Conservation (phyloP, 1,140 invertebrate genomes). For the Nasonia giraulti region DNA sequence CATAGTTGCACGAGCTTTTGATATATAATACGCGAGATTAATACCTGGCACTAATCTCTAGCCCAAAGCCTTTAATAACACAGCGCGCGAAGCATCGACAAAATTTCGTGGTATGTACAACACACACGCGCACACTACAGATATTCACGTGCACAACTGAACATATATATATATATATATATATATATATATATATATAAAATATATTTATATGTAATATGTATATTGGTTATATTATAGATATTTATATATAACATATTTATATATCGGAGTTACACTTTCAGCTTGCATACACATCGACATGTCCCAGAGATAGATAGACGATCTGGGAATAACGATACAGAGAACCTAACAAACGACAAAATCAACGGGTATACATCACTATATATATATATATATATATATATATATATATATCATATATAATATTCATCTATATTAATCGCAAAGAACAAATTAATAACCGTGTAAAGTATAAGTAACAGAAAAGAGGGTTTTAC, state of each 20-base stretch:
- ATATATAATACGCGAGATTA: constrained; percentile 53
- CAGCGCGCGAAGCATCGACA: constrained; percentile 59
- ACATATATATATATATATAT: constrained; percentile 28
- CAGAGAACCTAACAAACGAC: background rate
- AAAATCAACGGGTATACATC: background rate
- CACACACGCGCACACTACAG: constrained; percentile 54
- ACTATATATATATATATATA: constrained; percentile 1
- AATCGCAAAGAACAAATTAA: background rate
- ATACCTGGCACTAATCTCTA: constrained; percentile 60
- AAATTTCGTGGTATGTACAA: constrained; percentile 64
- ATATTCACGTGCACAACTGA: constrained; percentile 42
- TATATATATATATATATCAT: constrained; percentile 1
- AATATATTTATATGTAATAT: constrained; percentile 30
- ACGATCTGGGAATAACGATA: background rate
- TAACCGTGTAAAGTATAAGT: background rate
- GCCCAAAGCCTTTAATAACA: constrained; percentile 59
- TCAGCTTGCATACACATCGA: background rate
- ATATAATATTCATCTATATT: background rate
- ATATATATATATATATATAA: too few relatives aligned
- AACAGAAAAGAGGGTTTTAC: background rate
- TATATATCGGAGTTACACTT: constrained; percentile 41
- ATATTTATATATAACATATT: constrained; percentile 20
- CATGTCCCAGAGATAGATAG: background rate
- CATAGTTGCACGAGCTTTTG: constrained; percentile 61
- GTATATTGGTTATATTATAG: background rate